Evolutionary conservation across 2,888 invertebrate genomes (phyloP).

Genomic region (Drosophila lutescens): DNA sequence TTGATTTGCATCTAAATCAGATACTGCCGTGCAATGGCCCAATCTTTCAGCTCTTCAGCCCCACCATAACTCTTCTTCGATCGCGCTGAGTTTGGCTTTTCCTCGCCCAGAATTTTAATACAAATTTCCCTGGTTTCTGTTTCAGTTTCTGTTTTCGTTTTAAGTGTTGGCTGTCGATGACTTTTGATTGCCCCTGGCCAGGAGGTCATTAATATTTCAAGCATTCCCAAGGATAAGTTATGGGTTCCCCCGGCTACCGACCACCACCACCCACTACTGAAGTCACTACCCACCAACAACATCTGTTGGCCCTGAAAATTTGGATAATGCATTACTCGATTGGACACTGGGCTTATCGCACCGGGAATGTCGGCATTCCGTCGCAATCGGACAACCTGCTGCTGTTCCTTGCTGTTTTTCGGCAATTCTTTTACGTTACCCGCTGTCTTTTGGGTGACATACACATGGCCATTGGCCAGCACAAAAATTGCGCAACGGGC

Average conservation of each 20-base stretch:
- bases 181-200: slow-evolving; percentile 49
- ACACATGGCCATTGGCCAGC: slow-evolving; percentile 55
- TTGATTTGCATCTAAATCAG: slow-evolving; percentile 79
- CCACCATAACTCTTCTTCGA: slow-evolving; percentile 68
- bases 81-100: slow-evolving; percentile 58
- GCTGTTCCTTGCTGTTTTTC: slow-evolving; percentile 41
- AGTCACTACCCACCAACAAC: slow-evolving; percentile 6
- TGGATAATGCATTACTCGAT: slow-evolving; percentile 39
- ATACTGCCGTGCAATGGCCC: slow-evolving; percentile 54
- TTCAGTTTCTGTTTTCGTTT: slow-evolving; percentile 67
- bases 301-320: slow-evolving; percentile 45
- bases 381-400: slow-evolving; percentile 60
- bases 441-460: slow-evolving; percentile 52
- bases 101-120: slow-evolving; percentile 72
- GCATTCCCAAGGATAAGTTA: slow-evolving; percentile 73
- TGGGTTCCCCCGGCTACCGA: slow-evolving; percentile 50
- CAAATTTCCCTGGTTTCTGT: slow-evolving; percentile 35
- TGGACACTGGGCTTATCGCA: slow-evolving; percentile 35
- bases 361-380: slow-evolving; percentile 56
- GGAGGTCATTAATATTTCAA: slow-evolving; percentile 75
- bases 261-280: neutral
- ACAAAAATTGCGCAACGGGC: slow-evolving; percentile 67
- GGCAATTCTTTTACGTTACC: slow-evolving; percentile 25
- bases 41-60: slow-evolving; percentile 44
- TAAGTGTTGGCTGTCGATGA: slow-evolving; percentile 74